phyloP scores from a whole-genome alignment of 2,797 vertebrate genomes.

The Tinamus major region DNA sequence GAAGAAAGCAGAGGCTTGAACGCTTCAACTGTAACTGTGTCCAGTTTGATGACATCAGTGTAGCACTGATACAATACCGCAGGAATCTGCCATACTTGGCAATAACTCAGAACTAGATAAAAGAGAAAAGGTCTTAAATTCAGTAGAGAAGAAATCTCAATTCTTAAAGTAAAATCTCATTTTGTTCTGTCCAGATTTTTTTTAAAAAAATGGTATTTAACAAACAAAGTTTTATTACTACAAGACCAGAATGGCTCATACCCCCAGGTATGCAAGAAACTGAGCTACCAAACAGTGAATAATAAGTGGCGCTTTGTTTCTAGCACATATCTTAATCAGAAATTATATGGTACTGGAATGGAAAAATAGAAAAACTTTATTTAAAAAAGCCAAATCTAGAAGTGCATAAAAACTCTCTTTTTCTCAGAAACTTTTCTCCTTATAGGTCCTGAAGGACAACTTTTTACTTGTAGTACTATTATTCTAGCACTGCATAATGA shows the following conservation, averaged over 20 bases:
- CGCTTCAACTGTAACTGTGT: slow-evolving; percentile 88
- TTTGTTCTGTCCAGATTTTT: background rate
- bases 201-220: rapidly evolving
- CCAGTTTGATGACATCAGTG: slow-evolving; percentile 87
- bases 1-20: slow-evolving; percentile 86
- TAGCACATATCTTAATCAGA: background rate
- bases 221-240: background rate
- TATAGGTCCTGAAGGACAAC: background rate
- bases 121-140: background rate
- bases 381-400: background rate
- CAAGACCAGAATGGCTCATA: background rate
- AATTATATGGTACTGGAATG: background rate
- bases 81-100: slow-evolving; percentile 88
- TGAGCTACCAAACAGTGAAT: background rate
- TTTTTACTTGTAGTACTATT: background rate
- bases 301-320: background rate
- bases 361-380: background rate
- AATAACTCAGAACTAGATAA: slow-evolving; percentile 88
- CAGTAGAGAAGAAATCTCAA: background rate
- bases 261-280: background rate
- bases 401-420: background rate
- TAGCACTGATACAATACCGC: slow-evolving; percentile 90
- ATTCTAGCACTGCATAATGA: background rate
- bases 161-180: background rate
- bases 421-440: background rate